phyloP scores from a whole-genome alignment of 2,113 vertebrate species.

The Ochotona curzoniae region DNA sequence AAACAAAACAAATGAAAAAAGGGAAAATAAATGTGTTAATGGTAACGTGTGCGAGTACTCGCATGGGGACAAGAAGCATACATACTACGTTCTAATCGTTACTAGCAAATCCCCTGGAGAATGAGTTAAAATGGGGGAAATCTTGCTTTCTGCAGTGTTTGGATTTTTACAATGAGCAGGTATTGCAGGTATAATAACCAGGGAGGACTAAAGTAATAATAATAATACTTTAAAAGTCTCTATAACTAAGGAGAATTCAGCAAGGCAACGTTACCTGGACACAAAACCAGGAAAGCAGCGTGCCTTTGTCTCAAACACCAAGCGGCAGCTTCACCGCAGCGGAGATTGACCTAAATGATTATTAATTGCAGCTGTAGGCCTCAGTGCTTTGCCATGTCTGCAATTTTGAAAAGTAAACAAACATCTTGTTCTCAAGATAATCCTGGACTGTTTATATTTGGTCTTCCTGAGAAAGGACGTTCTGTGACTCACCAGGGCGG shows the following conservation, averaged over 20 bases:
- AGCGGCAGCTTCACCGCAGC: neutral
- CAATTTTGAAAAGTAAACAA: conserved; percentile 78
- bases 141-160: conserved; percentile 3
- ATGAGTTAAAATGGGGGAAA: neutral
- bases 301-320: neutral
- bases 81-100: neutral
- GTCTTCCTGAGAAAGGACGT: conserved; percentile 72
- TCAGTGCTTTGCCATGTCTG: conserved; percentile 54
- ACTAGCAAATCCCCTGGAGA: neutral
- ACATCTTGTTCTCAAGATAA: conserved; percentile 81
- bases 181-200: neutral
- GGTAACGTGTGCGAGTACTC: accelerated
- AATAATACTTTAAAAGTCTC: neutral
- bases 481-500: conserved; percentile 61
- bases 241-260: conserved; percentile 29
- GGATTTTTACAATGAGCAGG: neutral
- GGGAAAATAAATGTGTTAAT: neutral
- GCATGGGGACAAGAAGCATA: neutral
- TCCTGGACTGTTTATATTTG: conserved; percentile 78
- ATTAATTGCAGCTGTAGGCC: conserved; percentile 68
- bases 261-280: neutral
- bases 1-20: no score
- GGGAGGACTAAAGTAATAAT: neutral
- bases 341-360: conserved; percentile 70
- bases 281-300: neutral